Conservation (phyloP, 2,113 vertebrate genomes). For the Cyphomyrus discorhynchus region DNA sequence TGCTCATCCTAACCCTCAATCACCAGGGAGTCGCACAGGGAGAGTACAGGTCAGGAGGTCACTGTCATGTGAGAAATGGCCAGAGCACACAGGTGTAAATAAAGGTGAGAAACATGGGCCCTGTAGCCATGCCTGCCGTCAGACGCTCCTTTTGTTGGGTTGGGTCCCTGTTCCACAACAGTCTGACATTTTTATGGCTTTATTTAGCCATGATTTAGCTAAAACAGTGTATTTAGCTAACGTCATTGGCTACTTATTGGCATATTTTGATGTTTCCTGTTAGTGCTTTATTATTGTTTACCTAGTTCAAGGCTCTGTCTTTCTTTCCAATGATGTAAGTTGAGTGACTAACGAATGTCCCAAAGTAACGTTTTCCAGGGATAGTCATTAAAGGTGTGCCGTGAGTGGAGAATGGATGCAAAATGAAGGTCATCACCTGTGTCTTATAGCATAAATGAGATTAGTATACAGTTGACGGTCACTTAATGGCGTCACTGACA, state of each 20-base stretch:
- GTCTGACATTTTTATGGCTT: neutral
- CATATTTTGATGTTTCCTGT: neutral
- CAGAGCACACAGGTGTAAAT: neutral
- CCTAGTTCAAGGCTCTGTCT: neutral
- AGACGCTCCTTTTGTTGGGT: neutral
- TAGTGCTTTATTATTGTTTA: neutral
- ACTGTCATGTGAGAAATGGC: neutral
- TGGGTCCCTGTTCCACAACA: neutral
- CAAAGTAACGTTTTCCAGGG: neutral
- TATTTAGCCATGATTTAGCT: neutral
- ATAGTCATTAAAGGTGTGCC: neutral
- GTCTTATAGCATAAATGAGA: neutral
- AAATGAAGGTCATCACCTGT: neutral
- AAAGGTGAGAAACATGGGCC: neutral
- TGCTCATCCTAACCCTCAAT: neutral
- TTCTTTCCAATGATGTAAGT: neutral
- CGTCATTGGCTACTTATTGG: neutral
- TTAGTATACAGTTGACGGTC: neutral
- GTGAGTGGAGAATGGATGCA: neutral
- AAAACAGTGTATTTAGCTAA: neutral
- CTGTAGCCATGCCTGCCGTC: neutral
- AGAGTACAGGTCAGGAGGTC: neutral
- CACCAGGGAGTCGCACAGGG: neutral
- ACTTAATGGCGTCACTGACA: neutral
- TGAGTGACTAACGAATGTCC: neutral